Conservation (phyloP, 2,113 vertebrate genomes). For the Tinamus guttatus region DNA sequence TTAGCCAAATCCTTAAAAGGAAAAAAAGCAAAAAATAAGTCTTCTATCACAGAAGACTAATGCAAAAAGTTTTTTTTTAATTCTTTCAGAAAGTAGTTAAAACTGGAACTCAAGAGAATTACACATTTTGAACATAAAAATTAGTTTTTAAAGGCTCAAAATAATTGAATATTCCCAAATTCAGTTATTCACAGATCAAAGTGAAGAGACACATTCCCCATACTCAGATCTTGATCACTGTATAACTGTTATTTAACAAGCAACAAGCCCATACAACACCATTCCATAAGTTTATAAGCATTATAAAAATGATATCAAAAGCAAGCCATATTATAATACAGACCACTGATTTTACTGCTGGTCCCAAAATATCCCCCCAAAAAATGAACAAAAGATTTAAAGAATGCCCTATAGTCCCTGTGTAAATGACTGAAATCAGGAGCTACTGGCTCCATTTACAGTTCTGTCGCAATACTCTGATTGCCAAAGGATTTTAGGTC, state of each 20-base stretch:
- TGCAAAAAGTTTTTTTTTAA: neutral
- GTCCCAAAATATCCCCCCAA: neutral
- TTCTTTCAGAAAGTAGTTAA: neutral
- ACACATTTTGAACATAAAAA: neutral
- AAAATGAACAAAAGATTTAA: neutral
- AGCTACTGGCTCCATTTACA: neutral
- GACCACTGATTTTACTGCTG: neutral
- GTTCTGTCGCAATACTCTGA: neutral
- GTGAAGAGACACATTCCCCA: neutral
- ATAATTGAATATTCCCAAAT: neutral
- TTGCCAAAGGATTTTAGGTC: neutral
- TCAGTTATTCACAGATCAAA: neutral
- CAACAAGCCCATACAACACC: neutral
- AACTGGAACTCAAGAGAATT: neutral
- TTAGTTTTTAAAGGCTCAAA: neutral
- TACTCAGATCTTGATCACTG: neutral
- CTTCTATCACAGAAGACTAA: neutral
- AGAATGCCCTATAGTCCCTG: accelerated
- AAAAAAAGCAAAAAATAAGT: neutral
- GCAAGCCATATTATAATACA: neutral
- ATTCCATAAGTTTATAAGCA: neutral
- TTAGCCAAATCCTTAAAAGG: constrained; percentile 77
- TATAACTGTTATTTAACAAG: neutral
- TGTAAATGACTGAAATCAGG: neutral
- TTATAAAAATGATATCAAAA: neutral